phyloP scores from a whole-genome alignment of 2,113 vertebrate species.

The Oncorhynchus kisutch region DNA sequence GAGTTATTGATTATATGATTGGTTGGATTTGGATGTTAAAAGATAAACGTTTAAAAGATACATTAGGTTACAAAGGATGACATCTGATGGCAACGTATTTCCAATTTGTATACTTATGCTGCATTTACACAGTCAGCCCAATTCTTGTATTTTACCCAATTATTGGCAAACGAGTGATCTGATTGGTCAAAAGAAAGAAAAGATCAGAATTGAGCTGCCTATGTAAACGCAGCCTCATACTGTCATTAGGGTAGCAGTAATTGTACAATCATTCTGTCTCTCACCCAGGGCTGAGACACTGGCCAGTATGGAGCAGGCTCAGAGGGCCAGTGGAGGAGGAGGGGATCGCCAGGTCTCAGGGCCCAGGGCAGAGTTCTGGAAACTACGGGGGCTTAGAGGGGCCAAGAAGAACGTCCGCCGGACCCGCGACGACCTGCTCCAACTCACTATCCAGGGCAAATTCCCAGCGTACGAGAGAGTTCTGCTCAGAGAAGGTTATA shows the following conservation, averaged over 20 bases:
- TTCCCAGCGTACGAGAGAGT: constrained; percentile 93
- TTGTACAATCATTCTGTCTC: neutral
- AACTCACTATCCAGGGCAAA: constrained; percentile 89
- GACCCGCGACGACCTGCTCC: constrained; percentile 86
- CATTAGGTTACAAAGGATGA: neutral
- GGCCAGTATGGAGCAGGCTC: constrained; percentile 79
- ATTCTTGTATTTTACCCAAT: no score
- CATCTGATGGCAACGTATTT: neutral
- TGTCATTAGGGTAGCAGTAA: neutral
- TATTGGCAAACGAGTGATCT: no score
- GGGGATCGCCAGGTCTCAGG: constrained; percentile 54
- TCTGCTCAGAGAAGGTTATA: constrained; percentile 86
- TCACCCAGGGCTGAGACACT: constrained; percentile 84
- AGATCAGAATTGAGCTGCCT: no score
- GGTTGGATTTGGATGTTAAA: neutral
- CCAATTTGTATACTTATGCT: neutral
- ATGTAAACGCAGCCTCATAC: neutral
- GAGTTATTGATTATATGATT: neutral
- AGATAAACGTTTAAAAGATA: neutral
- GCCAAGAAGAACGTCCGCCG: constrained; percentile 83
- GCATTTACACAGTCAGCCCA: no score
- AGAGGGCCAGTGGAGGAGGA: constrained; percentile 63
- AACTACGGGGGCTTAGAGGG: constrained; percentile 89
- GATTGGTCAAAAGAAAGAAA: no score
- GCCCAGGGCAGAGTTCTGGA: constrained; percentile 93